These are phyloP conservation scores for Acrocephalus arundinaceus DNA, from an alignment of 2,113 vertebrate species.

Conservation along the genomic window DNA sequence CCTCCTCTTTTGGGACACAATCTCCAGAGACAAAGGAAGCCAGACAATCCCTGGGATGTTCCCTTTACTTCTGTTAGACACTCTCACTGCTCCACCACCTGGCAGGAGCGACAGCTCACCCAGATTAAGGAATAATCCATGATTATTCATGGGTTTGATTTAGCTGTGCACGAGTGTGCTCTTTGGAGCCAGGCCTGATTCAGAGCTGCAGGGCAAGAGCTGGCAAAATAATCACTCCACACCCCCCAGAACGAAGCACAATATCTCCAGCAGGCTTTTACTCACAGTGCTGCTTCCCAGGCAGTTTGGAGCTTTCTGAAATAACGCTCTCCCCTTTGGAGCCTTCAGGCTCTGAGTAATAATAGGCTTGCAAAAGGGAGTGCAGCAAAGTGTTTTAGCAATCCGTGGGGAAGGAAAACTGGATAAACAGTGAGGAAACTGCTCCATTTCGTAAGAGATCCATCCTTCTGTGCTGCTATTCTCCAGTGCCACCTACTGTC, in stretches of 20 bases:
- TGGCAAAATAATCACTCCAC: neutral
- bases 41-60: neutral
- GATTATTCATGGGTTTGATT: neutral
- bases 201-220: neutral
- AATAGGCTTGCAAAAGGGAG: neutral
- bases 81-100: conserved; percentile 6
- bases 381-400: neutral
- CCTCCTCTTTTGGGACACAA: neutral
- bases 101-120: neutral
- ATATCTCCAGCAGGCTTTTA: neutral
- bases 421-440: neutral
- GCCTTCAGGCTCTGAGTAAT: neutral
- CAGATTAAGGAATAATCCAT: neutral
- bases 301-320: neutral
- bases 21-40: neutral
- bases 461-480: neutral
- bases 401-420: neutral
- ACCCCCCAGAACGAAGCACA: neutral
- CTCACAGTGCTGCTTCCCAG: neutral
- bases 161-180: fast-evolving
- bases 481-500: conserved; percentile 73
- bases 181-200: neutral
- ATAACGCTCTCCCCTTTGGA: neutral
- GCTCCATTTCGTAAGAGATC: neutral
- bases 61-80: neutral